Evolutionary conservation across 2,797 vertebrate genomes (phyloP).

Genomic region (Manis crassicaudata): DNA sequence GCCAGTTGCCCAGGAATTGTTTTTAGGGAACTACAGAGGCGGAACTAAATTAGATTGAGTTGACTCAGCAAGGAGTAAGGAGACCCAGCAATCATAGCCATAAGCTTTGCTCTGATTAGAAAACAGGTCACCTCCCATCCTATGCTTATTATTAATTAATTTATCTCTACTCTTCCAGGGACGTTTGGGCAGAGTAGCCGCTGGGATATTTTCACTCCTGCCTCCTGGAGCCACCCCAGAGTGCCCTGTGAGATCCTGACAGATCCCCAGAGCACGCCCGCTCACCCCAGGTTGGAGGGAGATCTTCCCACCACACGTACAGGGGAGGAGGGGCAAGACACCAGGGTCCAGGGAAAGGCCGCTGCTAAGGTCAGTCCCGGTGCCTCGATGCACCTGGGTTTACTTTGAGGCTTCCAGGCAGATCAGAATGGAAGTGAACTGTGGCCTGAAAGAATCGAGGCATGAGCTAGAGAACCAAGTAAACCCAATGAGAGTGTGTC

Average conservation of each 20-base stretch:
- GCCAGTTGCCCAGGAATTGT: neutral
- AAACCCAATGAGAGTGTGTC: neutral
- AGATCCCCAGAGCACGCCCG: slow-evolving; percentile 86
- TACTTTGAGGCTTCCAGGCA: neutral
- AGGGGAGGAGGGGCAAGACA: slow-evolving; percentile 34
- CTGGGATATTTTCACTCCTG: slow-evolving; percentile 86
- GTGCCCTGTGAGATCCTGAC: slow-evolving; percentile 87
- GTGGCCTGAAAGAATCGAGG: neutral
- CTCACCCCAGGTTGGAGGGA: slow-evolving; percentile 73
- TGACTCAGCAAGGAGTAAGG: neutral
- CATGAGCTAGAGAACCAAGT: neutral
- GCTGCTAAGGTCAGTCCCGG: slow-evolving; percentile 64
- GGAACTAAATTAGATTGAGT: neutral
- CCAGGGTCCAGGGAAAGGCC: neutral
- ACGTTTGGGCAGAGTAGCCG: slow-evolving; percentile 88
- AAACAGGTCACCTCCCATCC: neutral
- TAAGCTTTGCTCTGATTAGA: neutral
- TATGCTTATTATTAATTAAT: neutral
- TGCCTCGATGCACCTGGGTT: neutral
- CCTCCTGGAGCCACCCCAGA: slow-evolving; percentile 89
- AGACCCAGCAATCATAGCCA: neutral
- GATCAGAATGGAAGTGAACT: neutral
- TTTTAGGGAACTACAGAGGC: neutral
- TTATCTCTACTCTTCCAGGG: slow-evolving; percentile 74
- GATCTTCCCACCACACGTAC: slow-evolving; percentile 43